Base-by-base conservation (phyloP, 1,140 invertebrate genomes). In the Pseudomyrmex gracilis region DNA sequence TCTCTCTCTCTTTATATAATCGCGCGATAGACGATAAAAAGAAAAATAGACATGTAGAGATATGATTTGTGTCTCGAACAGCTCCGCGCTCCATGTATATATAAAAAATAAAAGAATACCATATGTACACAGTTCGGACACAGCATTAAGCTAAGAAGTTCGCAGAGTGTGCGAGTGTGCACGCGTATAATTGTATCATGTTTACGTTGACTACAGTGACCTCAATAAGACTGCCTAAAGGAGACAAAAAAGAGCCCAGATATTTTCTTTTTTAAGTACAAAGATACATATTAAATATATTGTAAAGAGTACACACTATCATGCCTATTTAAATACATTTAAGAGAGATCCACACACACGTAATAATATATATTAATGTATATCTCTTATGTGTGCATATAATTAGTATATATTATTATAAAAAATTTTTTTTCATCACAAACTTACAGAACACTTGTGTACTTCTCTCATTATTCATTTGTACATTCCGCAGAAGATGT, bases 1-100 rank as follows among this genome's bases (percentile, higher is more conserved):
- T 71, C 20, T 47, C 20, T 66, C 20, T 66, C 45, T 53, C 84
- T 86, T 84, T 89, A 87, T 67, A 58, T 67, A 71, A 74, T 84
- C 63, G 77, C 61, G 64, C 58, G 7, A 34, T 34, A 34, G 34
- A 84, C 47, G 17, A 53, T 20, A 47, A 85, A 60, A 47, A 85
- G 66, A 78, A 86, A 70, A 58, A 84, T 78, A 63, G 74, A 55
- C 73, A 83, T 22, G 70, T 87, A 83, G 55, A 80, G 43, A 45
- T 64, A 67, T 68, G 64, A 86, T 80, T 86, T 86, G 86, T 87
- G 92, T 93, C 91, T 92, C 77, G 91, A 92, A 92, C 92, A 93
- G 92, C 92, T 93, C 92, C 87, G 71, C 87, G 71, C 82, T 90
- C 89, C 88, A 83, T 92, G 92, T 93, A 92, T 87, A 93, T 93